Percentiles rank a stretch among this genome's conserved stretches.
Conservation (phyloP, 2,888 invertebrate species). For the Nesidiocoris tenuis region DNA sequence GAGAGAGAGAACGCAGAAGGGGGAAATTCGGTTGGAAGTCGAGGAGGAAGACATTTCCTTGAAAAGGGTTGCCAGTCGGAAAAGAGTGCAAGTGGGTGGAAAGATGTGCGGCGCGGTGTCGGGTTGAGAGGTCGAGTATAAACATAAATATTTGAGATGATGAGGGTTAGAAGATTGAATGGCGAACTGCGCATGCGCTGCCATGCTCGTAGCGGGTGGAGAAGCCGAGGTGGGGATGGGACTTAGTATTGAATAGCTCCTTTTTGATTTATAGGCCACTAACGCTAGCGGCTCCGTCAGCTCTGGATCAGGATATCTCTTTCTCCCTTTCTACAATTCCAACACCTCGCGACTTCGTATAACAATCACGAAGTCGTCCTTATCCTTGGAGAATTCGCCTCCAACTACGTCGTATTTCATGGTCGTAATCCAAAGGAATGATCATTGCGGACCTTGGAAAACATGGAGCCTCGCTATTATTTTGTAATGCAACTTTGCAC, state of each 20-base stretch:
- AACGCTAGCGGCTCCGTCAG: constrained; percentile 38
- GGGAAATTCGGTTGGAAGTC: background rate
- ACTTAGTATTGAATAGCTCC: constrained; percentile 39
- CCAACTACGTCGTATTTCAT: background rate
- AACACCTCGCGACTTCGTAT: background rate
- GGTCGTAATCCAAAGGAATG: background rate
- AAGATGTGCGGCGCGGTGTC: constrained; percentile 7
- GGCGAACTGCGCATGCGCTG: constrained; percentile 34
- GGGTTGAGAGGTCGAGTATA: constrained; percentile 36
- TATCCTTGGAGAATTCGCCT: too few relatives aligned
- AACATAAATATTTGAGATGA: constrained; percentile 45
- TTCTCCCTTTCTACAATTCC: constrained; percentile 9
- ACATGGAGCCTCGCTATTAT: too few relatives aligned
- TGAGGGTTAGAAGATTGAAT: constrained; percentile 44
- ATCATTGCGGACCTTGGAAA: background rate
- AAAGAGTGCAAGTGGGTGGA: background rate
- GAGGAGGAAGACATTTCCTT: background rate
- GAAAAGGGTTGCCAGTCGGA: background rate
- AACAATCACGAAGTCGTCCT: background rate
- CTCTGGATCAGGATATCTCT: constrained; percentile 1
- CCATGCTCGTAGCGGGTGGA: background rate
- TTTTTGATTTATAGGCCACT: constrained; percentile 43
- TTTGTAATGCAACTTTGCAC: too few relatives aligned
- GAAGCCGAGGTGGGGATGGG: background rate
- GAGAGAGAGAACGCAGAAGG: background rate